A percentile compares a stretch with the other conserved stretches of the same genome.
phyloP scores from a whole-genome alignment of 30 jellyfish, hydroid and myxozoan genomes.

The Turritopsis rubra region DNA sequence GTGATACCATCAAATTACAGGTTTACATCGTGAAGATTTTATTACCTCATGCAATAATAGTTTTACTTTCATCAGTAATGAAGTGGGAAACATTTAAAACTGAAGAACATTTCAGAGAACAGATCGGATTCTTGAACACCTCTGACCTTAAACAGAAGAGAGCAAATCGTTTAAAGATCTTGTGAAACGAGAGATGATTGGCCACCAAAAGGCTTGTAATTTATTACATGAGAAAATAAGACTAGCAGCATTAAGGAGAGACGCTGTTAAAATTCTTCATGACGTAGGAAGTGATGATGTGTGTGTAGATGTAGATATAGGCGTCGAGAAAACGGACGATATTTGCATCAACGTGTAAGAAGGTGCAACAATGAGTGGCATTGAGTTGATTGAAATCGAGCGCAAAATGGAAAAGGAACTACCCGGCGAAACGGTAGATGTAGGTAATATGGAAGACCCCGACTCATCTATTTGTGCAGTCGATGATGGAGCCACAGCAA shows the following conservation, averaged over 20 bases:
- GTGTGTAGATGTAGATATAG: background rate
- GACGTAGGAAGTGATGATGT: background rate
- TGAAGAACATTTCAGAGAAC: background rate
- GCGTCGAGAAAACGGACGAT: background rate
- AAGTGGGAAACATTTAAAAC: background rate
- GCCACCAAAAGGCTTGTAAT: background rate
- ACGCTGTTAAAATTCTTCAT: background rate
- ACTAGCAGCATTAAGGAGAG: background rate
- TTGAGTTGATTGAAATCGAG: background rate
- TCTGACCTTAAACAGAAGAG: background rate
- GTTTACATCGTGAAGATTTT: background rate
- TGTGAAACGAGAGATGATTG: background rate
- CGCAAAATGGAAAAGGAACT: background rate
- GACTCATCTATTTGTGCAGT: too few species aligned
- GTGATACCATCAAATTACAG: background rate
- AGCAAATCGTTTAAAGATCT: background rate
- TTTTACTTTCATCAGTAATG: background rate
- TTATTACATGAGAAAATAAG: background rate
- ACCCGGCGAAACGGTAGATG: background rate
- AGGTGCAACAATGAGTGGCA: background rate
- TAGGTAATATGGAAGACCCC: background rate
- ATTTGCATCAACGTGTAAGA: background rate
- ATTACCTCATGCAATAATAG: background rate
- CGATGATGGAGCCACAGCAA: too few species aligned
- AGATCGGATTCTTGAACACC: background rate